These are phyloP conservation scores for Zaprionus capensis DNA, from an alignment of 1,140 invertebrate genomes.

Conservation along the genomic window DNA sequence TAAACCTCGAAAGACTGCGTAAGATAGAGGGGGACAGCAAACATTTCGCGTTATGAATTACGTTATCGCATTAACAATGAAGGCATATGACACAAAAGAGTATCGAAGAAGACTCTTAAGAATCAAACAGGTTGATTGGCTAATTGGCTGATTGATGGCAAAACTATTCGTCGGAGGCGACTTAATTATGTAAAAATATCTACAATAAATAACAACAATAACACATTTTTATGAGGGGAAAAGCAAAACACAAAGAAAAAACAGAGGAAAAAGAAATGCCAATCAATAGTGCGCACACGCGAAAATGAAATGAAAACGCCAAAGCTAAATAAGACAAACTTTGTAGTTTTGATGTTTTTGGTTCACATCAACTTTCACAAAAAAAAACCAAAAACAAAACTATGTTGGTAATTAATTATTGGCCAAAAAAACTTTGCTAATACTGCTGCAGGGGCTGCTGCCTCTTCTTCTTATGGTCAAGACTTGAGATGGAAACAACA, in stretches of 20 bases:
- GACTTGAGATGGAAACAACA: constrained; percentile 9
- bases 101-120: constrained; percentile 22
- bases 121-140: constrained; percentile 51
- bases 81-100: constrained; percentile 64
- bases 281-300: constrained; percentile 66
- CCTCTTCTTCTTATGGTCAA: constrained; percentile 53
- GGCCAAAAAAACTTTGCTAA: constrained; percentile 61
- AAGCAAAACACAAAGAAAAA: constrained; percentile 36
- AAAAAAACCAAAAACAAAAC: constrained; percentile 26
- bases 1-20: constrained; percentile 9
- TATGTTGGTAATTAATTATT: constrained; percentile 64
- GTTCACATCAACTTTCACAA: constrained; percentile 76
- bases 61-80: constrained; percentile 45
- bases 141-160: constrained; percentile 57
- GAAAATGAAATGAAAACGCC: constrained; percentile 72
- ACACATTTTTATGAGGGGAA: constrained; percentile 37
- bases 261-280: constrained; percentile 40
- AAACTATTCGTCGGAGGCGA: constrained; percentile 6
- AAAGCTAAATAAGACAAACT: constrained; percentile 62
- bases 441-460: constrained; percentile 18
- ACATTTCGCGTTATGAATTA: constrained; percentile 24
- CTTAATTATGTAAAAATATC: constrained; percentile 67
- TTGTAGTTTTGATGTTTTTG: constrained; percentile 50
- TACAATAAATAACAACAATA: constrained; percentile 49
- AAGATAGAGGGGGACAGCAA: neutral